Conservation (phyloP, 2,797 vertebrate species). For the Streptopelia turtur region DNA sequence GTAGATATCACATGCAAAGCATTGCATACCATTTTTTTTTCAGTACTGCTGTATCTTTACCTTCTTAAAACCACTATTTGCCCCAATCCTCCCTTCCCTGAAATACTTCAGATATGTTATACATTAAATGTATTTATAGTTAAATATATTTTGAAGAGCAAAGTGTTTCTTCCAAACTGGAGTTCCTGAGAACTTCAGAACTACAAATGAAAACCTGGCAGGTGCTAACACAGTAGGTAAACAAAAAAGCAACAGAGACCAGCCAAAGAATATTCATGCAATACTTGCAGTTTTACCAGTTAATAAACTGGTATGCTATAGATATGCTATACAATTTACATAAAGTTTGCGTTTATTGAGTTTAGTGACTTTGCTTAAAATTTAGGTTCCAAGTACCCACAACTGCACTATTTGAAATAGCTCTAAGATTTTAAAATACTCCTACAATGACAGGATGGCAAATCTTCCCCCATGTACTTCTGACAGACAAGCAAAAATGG, state of each 20-base stretch:
- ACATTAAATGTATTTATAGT: background rate
- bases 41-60: background rate
- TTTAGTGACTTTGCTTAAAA: background rate
- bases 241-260: background rate
- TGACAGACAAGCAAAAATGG: background rate
- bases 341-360: background rate
- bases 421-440: background rate
- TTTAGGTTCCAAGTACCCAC: background rate
- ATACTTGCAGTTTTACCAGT: background rate
- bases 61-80: background rate
- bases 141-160: background rate
- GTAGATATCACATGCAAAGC: background rate
- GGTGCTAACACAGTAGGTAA: background rate
- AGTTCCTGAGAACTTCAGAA: background rate
- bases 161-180: background rate
- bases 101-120: background rate
- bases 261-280: background rate
- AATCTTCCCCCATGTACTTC: background rate
- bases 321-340: background rate
- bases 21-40: background rate
- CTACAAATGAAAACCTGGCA: background rate
- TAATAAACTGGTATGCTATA: background rate
- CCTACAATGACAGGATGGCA: fast-evolving
- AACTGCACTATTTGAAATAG: background rate
- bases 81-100: background rate